These are phyloP conservation scores for Rousettus madagascariensis DNA, from an alignment of 2,797 vertebrate species.

Conservation along the genomic window DNA sequence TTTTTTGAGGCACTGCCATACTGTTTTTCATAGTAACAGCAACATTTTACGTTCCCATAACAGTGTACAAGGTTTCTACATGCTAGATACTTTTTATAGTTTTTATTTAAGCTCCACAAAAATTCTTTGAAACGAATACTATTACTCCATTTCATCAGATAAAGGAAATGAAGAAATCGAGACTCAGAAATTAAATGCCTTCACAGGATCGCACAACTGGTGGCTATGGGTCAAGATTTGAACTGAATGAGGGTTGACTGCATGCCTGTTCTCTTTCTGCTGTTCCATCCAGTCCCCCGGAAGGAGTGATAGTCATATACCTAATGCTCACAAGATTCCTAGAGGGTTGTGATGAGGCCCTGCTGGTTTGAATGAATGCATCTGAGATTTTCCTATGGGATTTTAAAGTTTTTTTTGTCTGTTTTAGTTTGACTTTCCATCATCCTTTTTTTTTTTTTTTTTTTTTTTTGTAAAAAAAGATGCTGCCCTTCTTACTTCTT, in stretches of 20 bases:
- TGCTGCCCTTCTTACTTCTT: neutral
- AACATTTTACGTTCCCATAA: neutral
- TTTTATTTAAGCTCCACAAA: neutral
- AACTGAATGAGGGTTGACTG: neutral
- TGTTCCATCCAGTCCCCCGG: neutral
- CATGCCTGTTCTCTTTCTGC: neutral
- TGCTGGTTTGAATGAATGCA: conserved; percentile 18
- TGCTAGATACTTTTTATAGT: neutral
- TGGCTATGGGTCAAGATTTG: neutral
- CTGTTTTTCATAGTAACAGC: neutral
- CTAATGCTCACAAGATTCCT: neutral
- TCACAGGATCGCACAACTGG: neutral
- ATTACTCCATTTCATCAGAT: neutral
- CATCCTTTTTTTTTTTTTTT: neutral
- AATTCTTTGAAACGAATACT: neutral
- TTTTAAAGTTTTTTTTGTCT: neutral
- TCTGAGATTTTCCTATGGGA: neutral
- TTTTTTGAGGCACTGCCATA: neutral
- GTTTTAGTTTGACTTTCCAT: neutral
- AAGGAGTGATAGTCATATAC: neutral
- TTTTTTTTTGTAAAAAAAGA: neutral
- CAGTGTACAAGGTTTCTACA: neutral
- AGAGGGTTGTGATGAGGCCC: neutral
- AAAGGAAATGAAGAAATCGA: neutral
- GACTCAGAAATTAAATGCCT: neutral